phyloP scores from a whole-genome alignment of 2,113 vertebrate genomes.

The Gymnarchus niloticus region DNA sequence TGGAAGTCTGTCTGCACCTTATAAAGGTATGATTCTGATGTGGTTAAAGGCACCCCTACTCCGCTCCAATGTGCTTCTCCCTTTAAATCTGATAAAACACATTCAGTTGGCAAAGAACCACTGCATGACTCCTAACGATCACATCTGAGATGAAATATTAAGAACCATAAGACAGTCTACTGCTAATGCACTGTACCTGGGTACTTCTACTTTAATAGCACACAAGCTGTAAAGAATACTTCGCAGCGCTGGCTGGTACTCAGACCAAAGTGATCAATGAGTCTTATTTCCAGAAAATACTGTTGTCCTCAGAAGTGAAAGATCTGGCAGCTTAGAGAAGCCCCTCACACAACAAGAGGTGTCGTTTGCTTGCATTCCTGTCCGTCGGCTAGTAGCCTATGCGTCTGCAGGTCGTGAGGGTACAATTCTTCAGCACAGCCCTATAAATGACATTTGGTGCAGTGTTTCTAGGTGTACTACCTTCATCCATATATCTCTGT shows the following conservation, averaged over 20 bases:
- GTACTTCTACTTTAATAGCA: no score
- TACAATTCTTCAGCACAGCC: neutral
- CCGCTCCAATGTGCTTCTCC: neutral
- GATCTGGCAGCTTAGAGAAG: conserved; percentile 38
- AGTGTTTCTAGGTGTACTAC: neutral
- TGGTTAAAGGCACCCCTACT: neutral
- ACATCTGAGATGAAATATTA: neutral
- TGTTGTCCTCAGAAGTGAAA: neutral
- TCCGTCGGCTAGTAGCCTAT: conserved; percentile 59
- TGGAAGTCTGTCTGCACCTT: neutral
- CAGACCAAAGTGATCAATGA: neutral
- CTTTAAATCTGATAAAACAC: neutral
- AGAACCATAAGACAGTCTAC: neutral
- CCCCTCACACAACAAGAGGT: conserved; percentile 39
- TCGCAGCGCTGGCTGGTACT: neutral
- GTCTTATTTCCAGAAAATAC: neutral
- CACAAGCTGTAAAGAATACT: no score
- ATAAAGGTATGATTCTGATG: neutral
- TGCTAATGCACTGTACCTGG: no score
- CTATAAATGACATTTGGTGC: neutral
- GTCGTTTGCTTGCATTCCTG: conserved; percentile 67
- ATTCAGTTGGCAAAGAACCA: neutral
- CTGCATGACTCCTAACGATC: neutral
- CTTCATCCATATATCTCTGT: neutral
- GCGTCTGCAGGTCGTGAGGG: conserved; percentile 60